Base-by-base conservation (phyloP, 2,888 invertebrate genomes). In the Polymixis lichenea region DNA sequence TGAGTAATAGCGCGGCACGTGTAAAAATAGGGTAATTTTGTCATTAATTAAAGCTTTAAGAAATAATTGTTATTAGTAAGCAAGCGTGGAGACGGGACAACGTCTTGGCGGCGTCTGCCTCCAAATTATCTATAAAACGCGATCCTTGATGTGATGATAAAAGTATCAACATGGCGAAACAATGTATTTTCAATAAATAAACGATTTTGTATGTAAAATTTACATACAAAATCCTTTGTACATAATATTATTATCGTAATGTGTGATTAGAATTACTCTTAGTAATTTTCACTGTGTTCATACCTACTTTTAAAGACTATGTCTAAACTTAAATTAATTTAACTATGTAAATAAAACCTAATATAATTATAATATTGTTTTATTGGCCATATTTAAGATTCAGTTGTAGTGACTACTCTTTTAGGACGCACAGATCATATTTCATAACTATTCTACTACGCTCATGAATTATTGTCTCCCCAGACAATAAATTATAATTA, bases 141-240 rank as follows among this genome's bases (percentile, higher is more conserved):
- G 32, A 28, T 72, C 25, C n/a, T 80, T 28, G n/a, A 17, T 60
- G 51, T 53, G 69, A 69, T 32, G 15, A 25, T 53, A 53, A 66
- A 65, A 71, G 7, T 72, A 43, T 53, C 53, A 53, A 25, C 25
- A 49, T 53, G 58, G 28, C 61, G 25, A 66, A 32, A 61, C 11
- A 46, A 7, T 32, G 28, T 46, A 56, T 46, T 32, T 64, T 56
- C 51, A 60, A 15, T 38, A 25, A 71, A 32, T 80, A 17, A 28
- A 28, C 28, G 4, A 43, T 71, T 53, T 68, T 69, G 25, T 51
- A 49, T 86, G 78, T 79, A 76, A 77, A 58, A 11, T 32, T 28
- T 32, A 32, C 19, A 19, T 60, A 11, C 19, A 32, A 60, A 60
- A 60, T 32, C 19, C 0, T 9, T 28, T 58, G 22, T 60, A 32